Base-by-base conservation (phyloP, 2,113 vertebrate species). In the Caloenas nicobarica region DNA sequence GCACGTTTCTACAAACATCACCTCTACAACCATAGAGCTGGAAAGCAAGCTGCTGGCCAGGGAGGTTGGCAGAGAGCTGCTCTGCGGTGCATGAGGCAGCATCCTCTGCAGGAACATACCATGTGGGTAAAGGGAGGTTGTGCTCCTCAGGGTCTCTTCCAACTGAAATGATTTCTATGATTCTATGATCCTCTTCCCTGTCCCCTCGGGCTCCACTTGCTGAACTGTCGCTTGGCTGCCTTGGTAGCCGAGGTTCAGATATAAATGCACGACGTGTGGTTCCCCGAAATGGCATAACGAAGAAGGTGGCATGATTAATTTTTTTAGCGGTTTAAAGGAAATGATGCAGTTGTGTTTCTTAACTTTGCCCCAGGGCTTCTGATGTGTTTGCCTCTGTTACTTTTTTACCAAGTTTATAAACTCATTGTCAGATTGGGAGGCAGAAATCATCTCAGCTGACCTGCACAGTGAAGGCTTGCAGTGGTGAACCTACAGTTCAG, bases 1-100 rank as follows among this genome's bases (percentile, higher is more conserved):
- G 24, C 8, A 25, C 68, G 73, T 36, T 24, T 64, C 40, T 66
- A 12, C 29, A 26, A 11, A 24, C 34, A 21, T 24, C 53, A 34
- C 19, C 10, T 70, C 16, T 18, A 13, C 10, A 38, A 16, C n/a
- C 26, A 18, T 17, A 48, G 48, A 64, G 76, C 54, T 54, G 26
- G 26, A 58, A 78, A 51, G 58, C 36, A 34, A 54, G 46, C 34
- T 65, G 56, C 56, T 54, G 64, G 48, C 28, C 57, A 44, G 13
- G 29, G 22, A 65, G 40, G 2, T 0, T 1, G 5, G 9, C 22
- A 70, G 19, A 24, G 28, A 10, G 29, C 13, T 88, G 51, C 48
- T 34, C 16, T 19, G 5, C 33, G 36, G 0, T 34, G 34, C 1
- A 0, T 0, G 2, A n/a, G 16, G 25, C 17, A 24, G 56, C 56